Base-by-base conservation (phyloP, 2,797 vertebrate species). In the Hippopotamyrus pictus region DNA sequence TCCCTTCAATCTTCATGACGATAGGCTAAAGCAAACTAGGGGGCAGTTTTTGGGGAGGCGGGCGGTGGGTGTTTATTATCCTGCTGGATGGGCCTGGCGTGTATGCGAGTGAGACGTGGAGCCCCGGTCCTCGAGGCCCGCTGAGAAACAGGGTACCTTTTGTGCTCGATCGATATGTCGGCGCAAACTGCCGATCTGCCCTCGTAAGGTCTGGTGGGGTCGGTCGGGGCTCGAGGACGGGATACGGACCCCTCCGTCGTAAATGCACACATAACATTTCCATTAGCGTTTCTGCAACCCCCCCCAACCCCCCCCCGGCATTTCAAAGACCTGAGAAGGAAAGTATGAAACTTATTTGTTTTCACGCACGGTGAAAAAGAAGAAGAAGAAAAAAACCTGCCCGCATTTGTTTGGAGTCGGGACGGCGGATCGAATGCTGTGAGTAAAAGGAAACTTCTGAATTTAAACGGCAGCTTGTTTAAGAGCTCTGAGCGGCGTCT, bases 1-100 rank as follows among this genome's bases (percentile, higher is more conserved):
- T 91, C 93, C 94, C 94, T 94, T 93, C 89, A 90, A 65, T 88
- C 86, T 59, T 46, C 8, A 65, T 50, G n/a, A 44, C 46, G 50
- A 29, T 83, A 37, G 44, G 25, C 19, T 59, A 50, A 50, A 51
- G 50, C 83, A 51, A 89, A 86, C 57, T 29, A 50, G 79, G 41
- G 73, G 73, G 73, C 37, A n/a, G 41, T 86, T 50, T 33, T 48
- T 3, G 46, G n/a, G 46, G 44, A 65, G 33, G 4, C 51, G 3
- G 33, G 33, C 12, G 37, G 59, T 37, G 87, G 46, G 65, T 90
- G 89, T 87, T 90, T 90, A 90, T 90, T 90, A 88, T 90, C 86
- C 37, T 83, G 86, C 69, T 65, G 41, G 41, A 88, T 54, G 85
- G 85, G 53, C 29, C 17, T 3, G 48, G 82, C 14, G 41, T 79